Evolutionary conservation across 2,113 vertebrate species (phyloP), one percentile per base, ranked within the genome.

Genomic region (Hydrolagus affinis): DNA sequence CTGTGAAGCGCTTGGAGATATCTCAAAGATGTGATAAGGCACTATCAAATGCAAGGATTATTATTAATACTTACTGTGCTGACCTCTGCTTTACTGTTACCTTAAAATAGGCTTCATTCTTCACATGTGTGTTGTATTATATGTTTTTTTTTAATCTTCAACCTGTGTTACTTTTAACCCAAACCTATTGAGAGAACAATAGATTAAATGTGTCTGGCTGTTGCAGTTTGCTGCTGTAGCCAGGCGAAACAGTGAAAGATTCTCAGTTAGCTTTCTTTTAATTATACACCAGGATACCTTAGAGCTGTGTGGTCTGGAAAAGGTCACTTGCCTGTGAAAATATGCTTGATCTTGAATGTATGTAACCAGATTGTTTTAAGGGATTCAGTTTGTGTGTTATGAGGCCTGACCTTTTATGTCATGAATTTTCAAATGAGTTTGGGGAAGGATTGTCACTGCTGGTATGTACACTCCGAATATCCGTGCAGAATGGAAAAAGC

Each of bases 331-430:
- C 59, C 76, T 15, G 9, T 25, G 76, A 64, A 62, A 80, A 80
- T 62, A 59, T 23, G 60, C 76, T 62, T 62, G 76, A 80, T 80
- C 11, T 62, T 11, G 12, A 64, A 80, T 80, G 57, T 15, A 80
- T 80, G 76, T 80, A 80, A 80, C n/a, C 76, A 80, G 57, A 64
- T 80, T 80, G 76, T 80, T 80, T 80, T 80, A 80, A 28, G 76
- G 62, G 76, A 80, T 80, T 25, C 76, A 28, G 76, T 78, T 25
- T 80, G 7, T 15, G 11, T 11, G 11, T 80, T 64, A 80, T 62
- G 23, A 62, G 76, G 12, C 59, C 23, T 80, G 76, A 80, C 59
- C 59, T 78, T 80, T 80, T 23, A 23, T 62, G 59, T 62, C 76
- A 64, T 62, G 76, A 64, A 80, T 64, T 80, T 80, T 64, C 59